Base-by-base conservation (phyloP, 2,797 vertebrate species). In the Danio kyathit region DNA sequence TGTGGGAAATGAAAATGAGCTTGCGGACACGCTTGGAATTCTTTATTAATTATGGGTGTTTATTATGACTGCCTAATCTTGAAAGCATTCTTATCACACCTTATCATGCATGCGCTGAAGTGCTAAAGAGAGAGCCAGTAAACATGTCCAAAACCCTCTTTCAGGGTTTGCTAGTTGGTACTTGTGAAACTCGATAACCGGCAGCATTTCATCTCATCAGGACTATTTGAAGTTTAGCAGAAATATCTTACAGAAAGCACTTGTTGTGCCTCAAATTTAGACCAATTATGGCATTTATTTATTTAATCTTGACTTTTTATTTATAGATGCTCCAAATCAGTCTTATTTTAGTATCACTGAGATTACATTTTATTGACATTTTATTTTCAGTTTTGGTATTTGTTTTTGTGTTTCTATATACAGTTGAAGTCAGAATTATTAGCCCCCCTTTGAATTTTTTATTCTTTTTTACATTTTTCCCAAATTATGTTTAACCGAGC, bases 51-150 rank as follows among this genome's bases (percentile, higher is more conserved):
- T 79, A 21, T 29, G 6, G 13, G 8, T 72, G 57, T 72, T 78
- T 78, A 78, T 70, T 70, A 51, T 51, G 49, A 63, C 46, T 21
- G 40, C 7, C 49, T 63, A 72, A 80, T 64, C 67, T 63, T 72
- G 69, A 54, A 73, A 52, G 57, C 57, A 73, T 63, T 80, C 46
- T 56, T 38, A 72, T 80, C 59, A 80, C 77, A 73, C 77, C 48
- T 80, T 44, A 44, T 80, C 59, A 63, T 19, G 59, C 63, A 80
- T 49, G 77, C 56, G 69, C 48, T 54, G 44, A 79, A 67, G 64
- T 69, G 54, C 10, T 56, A 29, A 46, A 51, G 12, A 72, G 38
- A 54, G 71, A n/a, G 67, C 66, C 46, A 71, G 71, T 46, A 79
- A 79, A 63, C 46, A 52, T 38, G 48, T 43, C 48, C 57, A 63